Evolutionary conservation across 2,113 vertebrate genomes (phyloP).

Genomic region (Gasterosteus nipponicus): DNA sequence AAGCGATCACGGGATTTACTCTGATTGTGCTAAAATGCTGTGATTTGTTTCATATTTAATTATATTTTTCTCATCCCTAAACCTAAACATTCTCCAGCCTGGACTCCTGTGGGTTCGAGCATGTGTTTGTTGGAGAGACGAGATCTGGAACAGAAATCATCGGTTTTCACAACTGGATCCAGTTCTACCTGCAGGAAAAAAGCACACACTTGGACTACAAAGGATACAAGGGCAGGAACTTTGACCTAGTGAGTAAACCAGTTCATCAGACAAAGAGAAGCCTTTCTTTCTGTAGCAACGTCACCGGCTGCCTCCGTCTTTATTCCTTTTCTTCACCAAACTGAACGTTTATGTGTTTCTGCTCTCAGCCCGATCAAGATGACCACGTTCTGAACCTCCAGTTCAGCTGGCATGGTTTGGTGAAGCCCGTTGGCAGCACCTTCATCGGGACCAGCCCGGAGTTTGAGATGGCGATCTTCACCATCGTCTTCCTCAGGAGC

Average conservation of each 20-base stretch:
- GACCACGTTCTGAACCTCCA: conserved; percentile 89
- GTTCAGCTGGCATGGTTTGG: conserved; percentile 88
- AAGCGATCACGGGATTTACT: background rate
- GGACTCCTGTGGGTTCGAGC: conserved; percentile 89
- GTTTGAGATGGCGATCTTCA: conserved; percentile 89
- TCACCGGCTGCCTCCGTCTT: background rate
- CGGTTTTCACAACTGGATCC: conserved; percentile 91
- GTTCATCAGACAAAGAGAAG: background rate
- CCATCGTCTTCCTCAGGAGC: conserved; percentile 84
- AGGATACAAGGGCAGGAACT: conserved; percentile 79
- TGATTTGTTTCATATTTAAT: background rate
- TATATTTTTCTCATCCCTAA: conserved; percentile 1
- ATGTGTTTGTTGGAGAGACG: conserved; percentile 89
- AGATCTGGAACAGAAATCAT: conserved; percentile 81
- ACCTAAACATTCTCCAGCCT: conserved; percentile 66
- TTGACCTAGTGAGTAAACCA: conserved; percentile 57
- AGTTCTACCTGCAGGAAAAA: conserved; percentile 91
- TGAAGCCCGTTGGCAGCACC: conserved; percentile 85
- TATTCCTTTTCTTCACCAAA: background rate
- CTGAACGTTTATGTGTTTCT: background rate
- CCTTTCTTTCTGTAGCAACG: background rate
- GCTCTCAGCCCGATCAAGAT: conserved; percentile 84
- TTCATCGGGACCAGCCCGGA: conserved; percentile 89
- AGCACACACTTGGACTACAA: conserved; percentile 84
- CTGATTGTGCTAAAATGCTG: background rate